These are phyloP conservation scores for Antitype chi DNA, from an alignment of 2,888 invertebrate species.

Conservation along the genomic window DNA sequence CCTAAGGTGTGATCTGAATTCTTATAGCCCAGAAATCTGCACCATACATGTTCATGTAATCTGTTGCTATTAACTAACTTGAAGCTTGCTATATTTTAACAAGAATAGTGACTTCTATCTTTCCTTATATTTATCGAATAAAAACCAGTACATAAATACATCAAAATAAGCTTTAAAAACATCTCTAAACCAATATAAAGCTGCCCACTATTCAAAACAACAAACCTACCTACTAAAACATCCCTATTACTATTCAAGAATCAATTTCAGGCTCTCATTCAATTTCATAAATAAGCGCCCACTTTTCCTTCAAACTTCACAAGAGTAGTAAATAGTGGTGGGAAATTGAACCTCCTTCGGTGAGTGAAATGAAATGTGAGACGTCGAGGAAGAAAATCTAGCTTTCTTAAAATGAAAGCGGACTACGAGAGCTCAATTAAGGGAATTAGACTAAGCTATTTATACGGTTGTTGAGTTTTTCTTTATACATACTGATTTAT, in stretches of 20 bases:
- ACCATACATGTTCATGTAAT: background rate
- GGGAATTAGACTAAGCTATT: slow-evolving; percentile 27
- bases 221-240: background rate
- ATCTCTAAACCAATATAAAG: background rate
- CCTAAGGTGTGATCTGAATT: background rate
- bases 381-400: background rate
- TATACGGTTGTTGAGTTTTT: slow-evolving; percentile 14
- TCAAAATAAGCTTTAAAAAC: background rate
- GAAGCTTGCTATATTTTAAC: background rate
- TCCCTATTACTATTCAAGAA: background rate
- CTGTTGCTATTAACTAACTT: background rate
- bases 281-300: slow-evolving; percentile 15
- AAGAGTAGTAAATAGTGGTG: slow-evolving; percentile 22
- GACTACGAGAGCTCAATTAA: slow-evolving; percentile 36
- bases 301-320: slow-evolving; percentile 16
- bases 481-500: background rate
- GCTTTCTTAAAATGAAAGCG: slow-evolving; percentile 15
- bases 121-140: background rate
- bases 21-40: background rate
- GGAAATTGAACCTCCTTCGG: slow-evolving; percentile 15
- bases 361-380: slow-evolving; percentile 28
- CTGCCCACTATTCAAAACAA: background rate
- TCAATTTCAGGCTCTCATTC: slow-evolving; percentile 9
- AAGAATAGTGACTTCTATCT: background rate
- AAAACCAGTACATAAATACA: background rate